Base-by-base conservation (phyloP, 2,113 vertebrate species). In the Carettochelys insculpta region DNA sequence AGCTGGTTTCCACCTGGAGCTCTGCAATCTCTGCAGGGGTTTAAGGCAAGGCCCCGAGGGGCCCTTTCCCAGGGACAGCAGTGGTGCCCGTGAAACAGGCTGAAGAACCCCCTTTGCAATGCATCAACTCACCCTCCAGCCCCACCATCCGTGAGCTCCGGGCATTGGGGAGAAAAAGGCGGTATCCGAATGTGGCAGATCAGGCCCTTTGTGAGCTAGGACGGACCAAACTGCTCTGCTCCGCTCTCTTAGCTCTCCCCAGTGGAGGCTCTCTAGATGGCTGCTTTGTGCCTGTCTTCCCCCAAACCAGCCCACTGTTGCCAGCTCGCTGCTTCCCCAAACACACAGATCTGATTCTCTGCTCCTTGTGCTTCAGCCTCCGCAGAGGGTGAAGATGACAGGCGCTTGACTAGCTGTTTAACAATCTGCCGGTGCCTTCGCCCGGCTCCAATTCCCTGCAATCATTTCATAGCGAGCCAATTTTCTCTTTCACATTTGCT, bases 361-460 rank as follows among this genome's bases (percentile, higher is more conserved):
- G 88, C 48, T 0, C 77, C 58, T 92, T 87, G 89, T 89, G 52
- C 43, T 90, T 91, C 87, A 94, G 85, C 95, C 88, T 97, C 90
- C 79, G 82, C 61, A 51, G 48, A 54, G 85, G 92, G 94, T 85
- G 79, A 94, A 96, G 92, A 95, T 90, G 77, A 84, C 87, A 91
- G 89, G 77, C 94, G 85, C 83, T 90, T 87, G 87, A 82, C 68
- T 88, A 34, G 90, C 85, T 90, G 50, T 86, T 94, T 85, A 89
- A 90, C 88, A 93, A 91, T 79, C 93, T 94, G 91, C 95, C 84
- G 71, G 92, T 91, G 86, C 92, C 83, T 93, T 94, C 83, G 89
- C 90, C 88, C 81, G 92, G 92, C 91, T 95, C 87, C 89, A 86
- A 8, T 94, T 95, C 96, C 51, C 92, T 87, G 85, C 92, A 94